Evolutionary conservation across 2,797 vertebrate genomes (phyloP), one percentile per base, ranked within the genome.

Genomic region (Moxostoma hubbsi): DNA sequence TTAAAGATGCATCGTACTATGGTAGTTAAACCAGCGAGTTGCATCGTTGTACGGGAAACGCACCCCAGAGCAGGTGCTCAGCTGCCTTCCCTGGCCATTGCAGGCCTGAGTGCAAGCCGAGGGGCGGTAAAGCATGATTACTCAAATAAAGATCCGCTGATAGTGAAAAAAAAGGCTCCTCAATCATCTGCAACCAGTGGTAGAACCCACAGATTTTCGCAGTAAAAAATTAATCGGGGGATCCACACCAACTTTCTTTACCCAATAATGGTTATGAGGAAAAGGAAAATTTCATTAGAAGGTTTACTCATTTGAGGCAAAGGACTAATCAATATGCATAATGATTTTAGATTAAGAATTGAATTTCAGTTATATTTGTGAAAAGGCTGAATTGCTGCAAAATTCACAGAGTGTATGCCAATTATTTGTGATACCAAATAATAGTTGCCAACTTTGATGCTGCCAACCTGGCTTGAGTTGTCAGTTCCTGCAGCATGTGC

Each of bases 121-220:
- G 64, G 55, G 57, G 62, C 77, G 63, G 58, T 75, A 78, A 83
- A 83, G 78, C 81, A 80, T 77, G 61, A 81, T 85, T 83, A 84
- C 81, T 84, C 82, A 80, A 81, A 84, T 72, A 82, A 24, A 24
- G 24, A 24, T 24, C 24, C 24, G 24, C 24, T 24, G 24, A 24
- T 24, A 24, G 24, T 1, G 3, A 24, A 78, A 73, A 63, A 72
- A 51, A 78, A 50, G 36, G 73, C 77, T 76, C 62, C 65, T 74
- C 70, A 70, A 81, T 81, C 83, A 84, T 84, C 83, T 84, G 83
- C 83, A 75, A 54, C 43, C 61, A 47, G 71, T 73, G 77, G 65
- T 81, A 77, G 64, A 71, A 59, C 68, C 59, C 73, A 64, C 68
- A 66, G 24, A 61, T 10, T 18, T 61, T 68, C 49, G 67, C 47